These are phyloP conservation scores for Dryocosmus kuriphilus DNA, from an alignment of 2,888 invertebrate genomes.

Conservation along the genomic window DNA sequence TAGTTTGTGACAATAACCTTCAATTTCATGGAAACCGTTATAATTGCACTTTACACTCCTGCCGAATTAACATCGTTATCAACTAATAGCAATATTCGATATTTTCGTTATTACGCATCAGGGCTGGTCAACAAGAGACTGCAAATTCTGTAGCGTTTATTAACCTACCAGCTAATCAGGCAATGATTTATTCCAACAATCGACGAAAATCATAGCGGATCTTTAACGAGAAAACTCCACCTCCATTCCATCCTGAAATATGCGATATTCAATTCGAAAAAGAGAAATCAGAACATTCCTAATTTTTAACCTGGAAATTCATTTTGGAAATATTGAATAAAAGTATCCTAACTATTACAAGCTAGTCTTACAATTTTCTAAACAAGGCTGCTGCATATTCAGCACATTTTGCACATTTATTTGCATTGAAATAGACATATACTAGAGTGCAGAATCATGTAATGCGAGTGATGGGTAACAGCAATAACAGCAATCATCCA, in stretches of 20 bases:
- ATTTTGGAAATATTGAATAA: background rate
- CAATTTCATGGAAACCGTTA: conserved; percentile 14
- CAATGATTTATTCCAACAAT: conserved; percentile 18
- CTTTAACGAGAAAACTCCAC: background rate
- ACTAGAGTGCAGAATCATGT: background rate
- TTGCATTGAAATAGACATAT: background rate
- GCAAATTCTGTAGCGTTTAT: conserved; percentile 17
- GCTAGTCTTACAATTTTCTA: background rate
- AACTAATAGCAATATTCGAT: conserved; percentile 27
- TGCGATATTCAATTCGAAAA: background rate
- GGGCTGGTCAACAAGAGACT: conserved; percentile 10
- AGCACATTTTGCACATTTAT: background rate
- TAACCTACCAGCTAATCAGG: conserved; percentile 21
- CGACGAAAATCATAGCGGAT: background rate
- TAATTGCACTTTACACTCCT: conserved; percentile 15
- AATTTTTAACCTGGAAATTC: too few relatives aligned
- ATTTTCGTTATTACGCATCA: conserved; percentile 25
- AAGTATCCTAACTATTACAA: background rate
- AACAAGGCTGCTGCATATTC: background rate
- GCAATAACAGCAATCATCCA: conserved; percentile 51
- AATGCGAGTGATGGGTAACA: background rate
- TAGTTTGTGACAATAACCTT: conserved; percentile 20
- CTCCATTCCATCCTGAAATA: background rate
- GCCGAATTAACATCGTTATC: conserved; percentile 32
- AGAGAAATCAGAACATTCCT: background rate